Conservation (phyloP, 2,888 invertebrate species). For the Blastobasis lacticolella region DNA sequence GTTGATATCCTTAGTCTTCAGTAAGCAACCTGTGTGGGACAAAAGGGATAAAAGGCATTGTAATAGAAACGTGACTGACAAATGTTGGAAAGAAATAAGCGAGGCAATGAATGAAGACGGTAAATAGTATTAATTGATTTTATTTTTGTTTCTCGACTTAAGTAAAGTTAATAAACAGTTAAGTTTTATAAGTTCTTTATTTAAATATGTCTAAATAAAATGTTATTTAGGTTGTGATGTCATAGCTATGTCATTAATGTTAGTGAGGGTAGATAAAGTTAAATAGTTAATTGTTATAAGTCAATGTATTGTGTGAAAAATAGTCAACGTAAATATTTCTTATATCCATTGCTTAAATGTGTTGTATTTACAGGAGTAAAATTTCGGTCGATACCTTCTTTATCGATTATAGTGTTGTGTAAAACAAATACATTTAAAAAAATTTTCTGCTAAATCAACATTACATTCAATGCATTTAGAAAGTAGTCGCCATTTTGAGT, state of each 20-base stretch:
- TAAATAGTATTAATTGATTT: no score
- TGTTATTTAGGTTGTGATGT: not conserved
- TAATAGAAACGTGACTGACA: constrained; percentile 7
- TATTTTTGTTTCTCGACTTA: no score
- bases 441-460: constrained; percentile 7
- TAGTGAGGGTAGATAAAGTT: not conserved
- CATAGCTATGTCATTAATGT: not conserved
- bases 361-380: not conserved
- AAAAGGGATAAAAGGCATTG: constrained; percentile 5
- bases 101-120: constrained; percentile 2
- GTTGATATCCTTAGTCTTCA: constrained; percentile 7
- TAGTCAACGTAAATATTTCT: not conserved
- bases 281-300: not conserved
- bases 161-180: no score
- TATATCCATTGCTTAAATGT: not conserved
- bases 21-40: constrained; percentile 7
- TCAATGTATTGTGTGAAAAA: not conserved
- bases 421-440: constrained; percentile 12
- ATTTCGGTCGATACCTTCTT: not conserved
- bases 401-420: constrained; percentile 5
- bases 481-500: constrained; percentile 14
- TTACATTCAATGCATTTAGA: constrained; percentile 10
- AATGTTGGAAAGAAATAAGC: constrained; percentile 4
- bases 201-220: no score
- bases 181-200: no score